Evolutionary conservation across 2,797 vertebrate genomes (phyloP).

Genomic region (Cottoperca gobio): DNA sequence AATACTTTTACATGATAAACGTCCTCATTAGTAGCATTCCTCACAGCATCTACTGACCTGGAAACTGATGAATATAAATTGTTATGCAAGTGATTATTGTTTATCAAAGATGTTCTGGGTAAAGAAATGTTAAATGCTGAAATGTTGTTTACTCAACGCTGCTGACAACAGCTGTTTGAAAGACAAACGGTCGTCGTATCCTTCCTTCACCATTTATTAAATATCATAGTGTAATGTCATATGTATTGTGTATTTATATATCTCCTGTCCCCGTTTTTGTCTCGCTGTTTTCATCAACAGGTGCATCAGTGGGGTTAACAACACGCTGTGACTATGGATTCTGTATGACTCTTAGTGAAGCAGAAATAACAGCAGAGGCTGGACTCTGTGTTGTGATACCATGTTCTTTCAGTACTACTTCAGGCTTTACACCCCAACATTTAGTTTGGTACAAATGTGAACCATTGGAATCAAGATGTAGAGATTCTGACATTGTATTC

Average conservation of each 20-base stretch:
- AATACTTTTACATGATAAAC: background rate
- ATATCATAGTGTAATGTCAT: background rate
- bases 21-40: background rate
- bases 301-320: background rate
- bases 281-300: background rate
- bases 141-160: too few species aligned
- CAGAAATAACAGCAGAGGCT: conserved; percentile 31
- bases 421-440: accelerated
- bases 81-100: background rate
- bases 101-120: background rate
- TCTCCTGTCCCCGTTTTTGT: background rate
- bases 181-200: background rate
- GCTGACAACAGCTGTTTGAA: background rate
- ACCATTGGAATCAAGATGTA: accelerated
- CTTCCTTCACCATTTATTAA: background rate
- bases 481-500: background rate
- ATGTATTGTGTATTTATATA: background rate
- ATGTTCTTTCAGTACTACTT: background rate
- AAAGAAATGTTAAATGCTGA: background rate
- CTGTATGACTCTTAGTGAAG: conserved; percentile 23
- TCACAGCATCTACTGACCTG: background rate
- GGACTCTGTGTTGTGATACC: conserved; percentile 63
- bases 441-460: conserved; percentile 54
- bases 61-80: too few species aligned
- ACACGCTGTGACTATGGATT: accelerated